Base-by-base conservation (phyloP, 2,113 vertebrate genomes). In the Willisornis vidua region DNA sequence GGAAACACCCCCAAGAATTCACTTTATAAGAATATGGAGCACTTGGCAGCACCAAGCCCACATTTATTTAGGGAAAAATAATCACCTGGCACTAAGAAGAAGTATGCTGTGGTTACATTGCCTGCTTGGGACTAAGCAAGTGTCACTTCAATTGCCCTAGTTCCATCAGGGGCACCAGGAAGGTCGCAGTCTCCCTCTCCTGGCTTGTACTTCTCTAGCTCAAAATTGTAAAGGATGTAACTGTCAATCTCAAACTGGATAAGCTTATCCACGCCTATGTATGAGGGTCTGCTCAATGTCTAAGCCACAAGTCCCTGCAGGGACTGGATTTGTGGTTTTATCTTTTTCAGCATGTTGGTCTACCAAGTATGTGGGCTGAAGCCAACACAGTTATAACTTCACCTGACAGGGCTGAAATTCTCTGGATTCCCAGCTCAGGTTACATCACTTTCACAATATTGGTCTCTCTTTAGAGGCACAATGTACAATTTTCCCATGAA, bases 321-420 rank as follows among this genome's bases (percentile, higher is more conserved):
- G 20, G 26, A 8, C 23, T 5, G 58, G 29, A 33, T 17, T 4
- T 0, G 2, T 1, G 5, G 10, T 54, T n/a, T 35, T 45, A 29
- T 25, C 54, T 78, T 48, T 55, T 20, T 20, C 52, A 77, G 77
- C 8, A 3, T 5, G 15, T 5, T 12, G 22, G 25, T 43, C 45
- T 77, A 26, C 58, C 24, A 1, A 48, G 87, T 2, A 70, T n/a
- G 58, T 26, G 45, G 31, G 31, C 58, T 31, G 39, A 33, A n/a
- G 39, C 26, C 70, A 45, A 51, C 55, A 37, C 4, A 10, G 74
- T 2, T 71, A 3, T 3, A 39, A 29, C 62, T 62, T 57, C 55
- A 57, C 8, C 31, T 14, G 19, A 19, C 46, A 45, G 23, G 35
- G 29, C 25, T 4, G 65, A 43, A 19, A 43, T 2, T 10, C 5